Conservation (phyloP, 2,113 vertebrate genomes). For the Panthera leo region DNA sequence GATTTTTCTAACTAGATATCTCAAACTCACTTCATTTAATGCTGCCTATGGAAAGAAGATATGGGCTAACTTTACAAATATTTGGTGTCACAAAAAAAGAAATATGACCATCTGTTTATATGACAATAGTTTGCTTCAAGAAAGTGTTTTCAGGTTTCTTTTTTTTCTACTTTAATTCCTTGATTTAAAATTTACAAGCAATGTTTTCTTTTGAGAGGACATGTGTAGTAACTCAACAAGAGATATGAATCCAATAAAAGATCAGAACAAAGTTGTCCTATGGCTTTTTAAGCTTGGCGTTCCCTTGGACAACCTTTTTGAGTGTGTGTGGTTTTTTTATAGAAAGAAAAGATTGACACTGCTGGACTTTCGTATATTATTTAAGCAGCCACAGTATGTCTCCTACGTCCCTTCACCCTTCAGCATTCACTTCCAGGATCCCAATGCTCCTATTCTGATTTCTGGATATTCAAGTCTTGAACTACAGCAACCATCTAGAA, state of each 20-base stretch:
- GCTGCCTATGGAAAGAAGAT: background rate
- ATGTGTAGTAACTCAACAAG: background rate
- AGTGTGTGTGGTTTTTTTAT: background rate
- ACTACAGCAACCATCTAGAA: background rate
- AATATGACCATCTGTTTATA: conserved; percentile 7
- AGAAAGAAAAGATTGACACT: background rate
- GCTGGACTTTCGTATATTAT: background rate
- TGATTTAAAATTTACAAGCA: conserved; percentile 45
- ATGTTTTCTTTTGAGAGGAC: conserved; percentile 4
- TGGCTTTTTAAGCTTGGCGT: background rate
- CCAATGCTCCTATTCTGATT: background rate
- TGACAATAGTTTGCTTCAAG: background rate
- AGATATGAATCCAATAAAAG: background rate
- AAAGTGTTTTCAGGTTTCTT: background rate
- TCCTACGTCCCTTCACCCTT: background rate
- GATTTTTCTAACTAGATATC: background rate
- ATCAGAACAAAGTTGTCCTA: background rate
- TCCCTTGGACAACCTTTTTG: background rate
- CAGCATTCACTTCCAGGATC: background rate
- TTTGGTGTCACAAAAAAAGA: background rate
- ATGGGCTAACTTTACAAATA: background rate
- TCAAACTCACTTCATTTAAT: background rate
- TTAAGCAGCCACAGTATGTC: background rate
- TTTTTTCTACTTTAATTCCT: background rate
- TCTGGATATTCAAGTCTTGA: background rate